Base-by-base conservation (phyloP, 37 sponge, comb jelly and placozoan genomes). In the Ianthella basta region DNA sequence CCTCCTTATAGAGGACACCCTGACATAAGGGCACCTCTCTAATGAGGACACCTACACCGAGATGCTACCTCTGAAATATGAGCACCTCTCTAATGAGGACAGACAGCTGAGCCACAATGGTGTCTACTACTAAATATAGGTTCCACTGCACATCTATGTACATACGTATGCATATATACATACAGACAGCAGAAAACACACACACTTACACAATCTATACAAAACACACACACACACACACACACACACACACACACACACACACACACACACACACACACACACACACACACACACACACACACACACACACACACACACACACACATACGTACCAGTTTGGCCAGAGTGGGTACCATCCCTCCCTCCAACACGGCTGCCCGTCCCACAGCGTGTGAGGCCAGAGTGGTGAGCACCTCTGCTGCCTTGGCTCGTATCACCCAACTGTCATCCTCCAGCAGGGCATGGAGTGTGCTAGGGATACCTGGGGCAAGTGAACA, bases 361-460 rank as follows among this genome's bases (percentile, higher is more conserved):
- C 54, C 78, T 25, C 54, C 54, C 54, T 87, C 83, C 37, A 87
- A 66, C 13, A 87, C 61, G 16, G 73, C 30, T 15, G 41, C 72
- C 15, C 88, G 57, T 6, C 88, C 88, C 29, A 87, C 69, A 0
- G 88, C 67, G 56, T 87, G 88, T 32, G 74, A 73, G 16, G 75
- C 74, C 24, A 80, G 65, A 12, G 82, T 87, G 27, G 63, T 80
- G 29, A 87, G 55, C 24, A 87, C 88, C 50, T 87, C 83, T 24
- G 88, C 81, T 32, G 83, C 54, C 35, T 82, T 82, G 74, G 78
- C 74, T 53, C 88, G 34, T n/a, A 82, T 82, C 0, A 81, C 82
- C 60, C 79, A 60, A 8, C 70, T 61, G 16, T 34, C 23, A 67
- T 87, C 88, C 32, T 50, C 55, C 6, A 87, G 72, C 30, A 87